Percentiles rank a stretch among this genome's conserved stretches.
Evolutionary conservation across 2,888 invertebrate species (phyloP).

Genomic region (Tetrapedia diversipes): DNA sequence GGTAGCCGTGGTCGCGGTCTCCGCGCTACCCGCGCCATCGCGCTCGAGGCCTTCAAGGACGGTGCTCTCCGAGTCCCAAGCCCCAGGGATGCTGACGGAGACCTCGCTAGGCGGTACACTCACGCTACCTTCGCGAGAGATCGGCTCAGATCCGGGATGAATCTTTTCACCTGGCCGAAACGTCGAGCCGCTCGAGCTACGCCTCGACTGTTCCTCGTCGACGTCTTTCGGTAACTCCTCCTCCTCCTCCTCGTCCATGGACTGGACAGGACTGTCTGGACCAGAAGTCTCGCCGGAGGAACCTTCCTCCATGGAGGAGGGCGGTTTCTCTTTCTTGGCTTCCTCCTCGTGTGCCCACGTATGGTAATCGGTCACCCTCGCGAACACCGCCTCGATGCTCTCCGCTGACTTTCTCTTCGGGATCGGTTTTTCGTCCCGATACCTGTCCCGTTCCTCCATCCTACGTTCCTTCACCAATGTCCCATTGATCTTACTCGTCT

Average conservation of each 20-base stretch:
- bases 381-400: slow-evolving; percentile 81
- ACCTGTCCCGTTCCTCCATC: slow-evolving; percentile 67
- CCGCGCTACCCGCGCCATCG: slow-evolving; percentile 77
- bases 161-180: slow-evolving; percentile 78
- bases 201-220: slow-evolving; percentile 79
- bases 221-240: slow-evolving; percentile 85
- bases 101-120: slow-evolving; percentile 82
- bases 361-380: slow-evolving; percentile 84
- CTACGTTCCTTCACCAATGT: slow-evolving; percentile 69
- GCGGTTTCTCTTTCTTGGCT: slow-evolving; percentile 75
- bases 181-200: slow-evolving; percentile 82
- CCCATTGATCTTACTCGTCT: slow-evolving; percentile 70
- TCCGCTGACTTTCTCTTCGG: slow-evolving; percentile 79
- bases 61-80: slow-evolving; percentile 82
- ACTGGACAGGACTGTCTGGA: slow-evolving; percentile 91
- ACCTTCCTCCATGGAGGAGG: slow-evolving; percentile 83
- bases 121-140: slow-evolving; percentile 82
- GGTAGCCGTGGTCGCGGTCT: slow-evolving; percentile 77
- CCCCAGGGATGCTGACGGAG: slow-evolving; percentile 81
- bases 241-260: slow-evolving; percentile 89
- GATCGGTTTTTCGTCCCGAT: slow-evolving; percentile 76
- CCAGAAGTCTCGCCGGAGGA: slow-evolving; percentile 95
- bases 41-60: slow-evolving; percentile 79
- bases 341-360: slow-evolving; percentile 82
- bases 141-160: slow-evolving; percentile 79